Evolutionary conservation across 1,140 invertebrate species (phyloP).

Genomic region (Drosophila sproati): DNA sequence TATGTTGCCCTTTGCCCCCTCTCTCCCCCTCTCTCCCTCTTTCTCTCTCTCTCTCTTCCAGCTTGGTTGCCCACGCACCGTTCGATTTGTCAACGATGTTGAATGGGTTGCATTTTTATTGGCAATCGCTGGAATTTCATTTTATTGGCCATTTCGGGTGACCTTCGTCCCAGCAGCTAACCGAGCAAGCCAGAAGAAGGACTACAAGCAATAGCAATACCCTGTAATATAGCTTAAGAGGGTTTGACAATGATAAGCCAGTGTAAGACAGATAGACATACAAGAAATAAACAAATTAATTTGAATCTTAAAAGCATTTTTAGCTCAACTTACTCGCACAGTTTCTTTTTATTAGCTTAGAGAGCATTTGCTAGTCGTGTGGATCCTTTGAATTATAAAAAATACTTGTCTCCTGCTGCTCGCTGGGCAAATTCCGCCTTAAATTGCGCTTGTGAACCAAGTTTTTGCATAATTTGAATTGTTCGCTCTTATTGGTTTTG

Average conservation of each 20-base stretch:
- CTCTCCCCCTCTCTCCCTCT: neutral
- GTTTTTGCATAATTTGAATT: slow-evolving; percentile 68
- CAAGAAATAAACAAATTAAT: too few species aligned
- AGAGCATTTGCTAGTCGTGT: slow-evolving; percentile 1
- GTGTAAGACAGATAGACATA: neutral
- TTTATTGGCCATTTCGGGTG: slow-evolving; percentile 79
- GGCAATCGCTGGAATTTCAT: slow-evolving; percentile 72
- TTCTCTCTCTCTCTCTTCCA: too few species aligned
- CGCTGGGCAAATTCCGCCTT: slow-evolving; percentile 51
- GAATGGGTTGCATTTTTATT: slow-evolving; percentile 80
- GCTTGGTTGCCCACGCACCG: slow-evolving; percentile 4
- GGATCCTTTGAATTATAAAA: neutral
- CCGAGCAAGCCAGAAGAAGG: neutral
- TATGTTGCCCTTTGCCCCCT: slow-evolving; percentile 34
- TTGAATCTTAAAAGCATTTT: too few species aligned
- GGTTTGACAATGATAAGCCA: neutral
- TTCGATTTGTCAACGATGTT: slow-evolving; percentile 79
- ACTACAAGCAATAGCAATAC: slow-evolving; percentile 9
- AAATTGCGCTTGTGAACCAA: slow-evolving; percentile 63
- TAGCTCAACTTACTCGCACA: too few species aligned
- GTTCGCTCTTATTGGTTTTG: slow-evolving; percentile 69
- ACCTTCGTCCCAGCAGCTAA: slow-evolving; percentile 55
- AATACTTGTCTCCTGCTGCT: neutral
- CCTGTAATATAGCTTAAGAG: neutral
- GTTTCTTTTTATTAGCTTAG: too few species aligned